Evolutionary conservation across 2,113 vertebrate species (phyloP).

Genomic region (Monopterus albus): DNA sequence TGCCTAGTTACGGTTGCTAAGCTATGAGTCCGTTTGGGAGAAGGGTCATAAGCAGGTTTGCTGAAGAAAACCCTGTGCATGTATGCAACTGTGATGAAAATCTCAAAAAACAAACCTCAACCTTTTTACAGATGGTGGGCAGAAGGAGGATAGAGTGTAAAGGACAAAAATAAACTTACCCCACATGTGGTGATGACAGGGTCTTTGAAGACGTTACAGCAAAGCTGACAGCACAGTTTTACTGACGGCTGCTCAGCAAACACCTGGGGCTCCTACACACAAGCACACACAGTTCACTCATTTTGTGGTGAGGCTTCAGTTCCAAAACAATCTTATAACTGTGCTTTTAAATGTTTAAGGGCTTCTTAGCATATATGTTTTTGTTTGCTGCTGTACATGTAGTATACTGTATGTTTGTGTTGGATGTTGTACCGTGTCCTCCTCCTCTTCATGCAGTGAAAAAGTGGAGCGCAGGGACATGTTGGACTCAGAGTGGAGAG

Average conservation of each 20-base stretch:
- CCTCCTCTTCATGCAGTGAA: slow-evolving; percentile 97
- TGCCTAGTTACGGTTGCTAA: too few species aligned
- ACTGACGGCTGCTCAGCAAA: slow-evolving; percentile 97
- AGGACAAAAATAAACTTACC: slow-evolving; percentile 80
- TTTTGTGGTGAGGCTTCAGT: neutral
- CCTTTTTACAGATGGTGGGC: neutral
- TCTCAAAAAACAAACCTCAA: neutral
- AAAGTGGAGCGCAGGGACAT: slow-evolving; percentile 98
- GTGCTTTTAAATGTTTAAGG: too few species aligned
- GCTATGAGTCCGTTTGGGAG: too few species aligned
- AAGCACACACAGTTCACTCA: slow-evolving; percentile 7
- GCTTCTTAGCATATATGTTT: neutral
- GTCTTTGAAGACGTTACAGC: slow-evolving; percentile 96
- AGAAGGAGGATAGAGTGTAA: neutral
- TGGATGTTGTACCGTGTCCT: slow-evolving; percentile 88
- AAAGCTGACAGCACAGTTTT: slow-evolving; percentile 97
- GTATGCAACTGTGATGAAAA: neutral
- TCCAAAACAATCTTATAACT: too few species aligned
- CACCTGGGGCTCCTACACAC: slow-evolving; percentile 90
- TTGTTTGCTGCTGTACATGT: neutral
- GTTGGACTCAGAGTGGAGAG: slow-evolving; percentile 97
- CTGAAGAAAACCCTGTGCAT: too few species aligned
- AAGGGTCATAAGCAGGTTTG: too few species aligned
- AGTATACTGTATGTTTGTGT: neutral
- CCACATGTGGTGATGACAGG: slow-evolving; percentile 99